Evolutionary conservation across 2,797 vertebrate species (phyloP), one percentile per base, ranked within the genome.

Genomic region (Orientallactaga sibirica): DNA sequence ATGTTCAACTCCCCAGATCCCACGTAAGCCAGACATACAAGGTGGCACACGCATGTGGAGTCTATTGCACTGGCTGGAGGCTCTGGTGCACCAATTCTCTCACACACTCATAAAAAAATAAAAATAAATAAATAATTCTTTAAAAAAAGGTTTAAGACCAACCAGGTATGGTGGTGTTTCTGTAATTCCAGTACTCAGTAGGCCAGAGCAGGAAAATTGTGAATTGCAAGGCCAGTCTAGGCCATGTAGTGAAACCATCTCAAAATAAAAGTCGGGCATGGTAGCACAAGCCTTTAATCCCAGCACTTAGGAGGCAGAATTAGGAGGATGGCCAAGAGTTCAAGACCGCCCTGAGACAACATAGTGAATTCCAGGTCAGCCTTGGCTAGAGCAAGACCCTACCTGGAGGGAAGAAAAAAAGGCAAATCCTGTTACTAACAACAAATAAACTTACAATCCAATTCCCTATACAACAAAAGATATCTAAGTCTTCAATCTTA

Each of bases 371-470:
- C 55, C 10, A 24, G 11, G 29, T 71, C 83, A 82, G 75, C 22
- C 70, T 68, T 75, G 18, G 79, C 18, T 48, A 48, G 48, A 48
- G 8, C 5, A 1, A 48, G 48, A 48, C 48, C 10, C 7, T 48
- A 48, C 48, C 48, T 48, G 48, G 48, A 48, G 8, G 48, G 48
- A 48, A 48, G 33, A 48, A 48, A 48, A 48, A 48, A 81, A 88
- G 37, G 74, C 20, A 87, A 91, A 90, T 82, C 67, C 75, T 82
- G 18, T 73, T 41, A 86, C 18, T 73, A 90, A 1, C 48, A 84
- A 95, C 19, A 90, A 76, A 75, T 62, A 41, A 61, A n/a, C 81
- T 58, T 83, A 83, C 76, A 92, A 84, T n/a, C n/a, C 88, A 79
- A 88, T 16, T 88, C 64, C 89, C n/a, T 86, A 24, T 67, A 12